A percentile compares a stretch with the other conserved stretches of the same genome.
Evolutionary conservation across 1,140 invertebrate species (phyloP).

Genomic region (Aphelinus certus): DNA sequence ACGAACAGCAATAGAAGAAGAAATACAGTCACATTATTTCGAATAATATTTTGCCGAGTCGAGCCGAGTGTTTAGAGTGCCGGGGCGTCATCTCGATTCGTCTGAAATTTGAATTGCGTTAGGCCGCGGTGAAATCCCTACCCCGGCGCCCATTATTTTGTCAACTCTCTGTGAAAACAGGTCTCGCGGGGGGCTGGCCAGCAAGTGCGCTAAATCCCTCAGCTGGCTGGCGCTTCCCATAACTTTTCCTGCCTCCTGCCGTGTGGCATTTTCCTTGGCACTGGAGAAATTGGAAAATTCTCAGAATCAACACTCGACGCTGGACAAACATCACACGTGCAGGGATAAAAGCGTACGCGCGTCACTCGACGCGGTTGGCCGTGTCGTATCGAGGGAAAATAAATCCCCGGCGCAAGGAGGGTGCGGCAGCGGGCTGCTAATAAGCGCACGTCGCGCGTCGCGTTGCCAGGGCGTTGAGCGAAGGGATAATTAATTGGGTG

Average conservation of each 20-base stretch:
- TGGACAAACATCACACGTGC: neutral
- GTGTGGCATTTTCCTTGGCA: neutral
- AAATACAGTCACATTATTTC: neutral
- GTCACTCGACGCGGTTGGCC: neutral
- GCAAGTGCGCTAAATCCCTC: neutral
- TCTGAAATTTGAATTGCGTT: too few relatives aligned
- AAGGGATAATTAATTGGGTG: slow-evolving; percentile 57
- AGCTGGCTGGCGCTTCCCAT: neutral
- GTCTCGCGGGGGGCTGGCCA: slow-evolving; percentile 5
- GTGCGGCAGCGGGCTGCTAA: neutral
- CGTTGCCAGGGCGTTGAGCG: slow-evolving; percentile 37
- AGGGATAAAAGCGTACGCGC: neutral
- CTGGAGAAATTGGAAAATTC: slow-evolving; percentile 29
- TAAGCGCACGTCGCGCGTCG: slow-evolving; percentile 14
- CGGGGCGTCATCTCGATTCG: too few relatives aligned
- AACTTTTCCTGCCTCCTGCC: slow-evolving; percentile 7
- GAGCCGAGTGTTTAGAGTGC: too few relatives aligned
- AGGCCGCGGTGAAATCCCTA: neutral
- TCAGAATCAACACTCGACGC: neutral
- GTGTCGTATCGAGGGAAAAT: neutral
- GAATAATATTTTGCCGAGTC: neutral
- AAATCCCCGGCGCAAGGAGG: neutral
- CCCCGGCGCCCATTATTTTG: too few relatives aligned
- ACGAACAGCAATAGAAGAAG: neutral
- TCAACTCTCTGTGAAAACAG: neutral